phyloP scores from a whole-genome alignment of 1,140 invertebrate genomes.

The Neelides sp. region DNA sequence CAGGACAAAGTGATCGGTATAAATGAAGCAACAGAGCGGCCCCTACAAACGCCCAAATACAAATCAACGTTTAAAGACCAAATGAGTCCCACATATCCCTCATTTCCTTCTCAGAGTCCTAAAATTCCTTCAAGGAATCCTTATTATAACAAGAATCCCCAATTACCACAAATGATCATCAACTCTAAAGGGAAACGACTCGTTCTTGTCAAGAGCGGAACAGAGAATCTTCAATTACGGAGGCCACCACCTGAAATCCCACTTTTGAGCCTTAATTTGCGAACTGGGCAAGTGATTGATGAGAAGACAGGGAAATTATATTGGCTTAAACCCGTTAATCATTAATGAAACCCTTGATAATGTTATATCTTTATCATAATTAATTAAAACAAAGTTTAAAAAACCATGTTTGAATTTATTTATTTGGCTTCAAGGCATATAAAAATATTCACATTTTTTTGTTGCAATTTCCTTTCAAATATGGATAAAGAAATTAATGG shows the following conservation, averaged over 20 bases:
- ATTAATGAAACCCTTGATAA: no score
- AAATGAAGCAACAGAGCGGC: no score
- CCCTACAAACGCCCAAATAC: neutral
- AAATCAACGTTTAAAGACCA: neutral
- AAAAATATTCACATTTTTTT: no score
- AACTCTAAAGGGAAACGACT: neutral
- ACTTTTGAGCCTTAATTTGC: constrained; percentile 21
- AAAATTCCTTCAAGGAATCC: neutral
- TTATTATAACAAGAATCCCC: neutral
- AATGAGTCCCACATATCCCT: neutral
- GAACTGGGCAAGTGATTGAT: constrained; percentile 30
- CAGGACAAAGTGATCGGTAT: no score
- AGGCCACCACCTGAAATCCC: neutral
- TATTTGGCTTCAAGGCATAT: no score
- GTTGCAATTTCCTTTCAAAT: no score
- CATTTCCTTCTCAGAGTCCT: neutral
- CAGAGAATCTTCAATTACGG: neutral
- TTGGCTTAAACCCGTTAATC: constrained; percentile 25
- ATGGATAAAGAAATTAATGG: no score
- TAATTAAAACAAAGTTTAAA: no score
- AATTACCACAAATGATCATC: neutral
- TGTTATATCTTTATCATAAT: no score
- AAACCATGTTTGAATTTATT: no score
- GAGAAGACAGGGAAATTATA: constrained; percentile 29
- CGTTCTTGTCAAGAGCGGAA: neutral